phyloP scores from a whole-genome alignment of 2,888 invertebrate species.

The Sesamia inferens region DNA sequence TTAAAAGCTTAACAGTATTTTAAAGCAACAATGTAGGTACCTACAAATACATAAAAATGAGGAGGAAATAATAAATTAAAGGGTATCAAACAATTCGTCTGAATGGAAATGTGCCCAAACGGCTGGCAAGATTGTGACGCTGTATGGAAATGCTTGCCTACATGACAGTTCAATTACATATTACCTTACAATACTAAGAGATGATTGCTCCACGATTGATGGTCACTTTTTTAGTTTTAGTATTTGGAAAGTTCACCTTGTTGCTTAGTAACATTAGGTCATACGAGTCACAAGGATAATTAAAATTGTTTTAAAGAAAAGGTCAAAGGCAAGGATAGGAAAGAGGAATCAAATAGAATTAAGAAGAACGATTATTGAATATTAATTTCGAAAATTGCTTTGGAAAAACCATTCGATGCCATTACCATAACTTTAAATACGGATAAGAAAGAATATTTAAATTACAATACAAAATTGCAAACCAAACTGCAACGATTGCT shows the following conservation, averaged over 20 bases:
- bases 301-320: neutral
- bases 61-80: too few relatives aligned
- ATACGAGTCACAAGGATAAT: neutral
- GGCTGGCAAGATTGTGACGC: too few relatives aligned
- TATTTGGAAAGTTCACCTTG: neutral
- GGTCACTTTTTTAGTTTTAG: neutral
- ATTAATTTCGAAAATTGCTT: slow-evolving; percentile 14
- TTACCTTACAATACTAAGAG: neutral
- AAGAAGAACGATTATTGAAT: slow-evolving; percentile 2
- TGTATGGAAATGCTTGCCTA: neutral
- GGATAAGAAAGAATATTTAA: slow-evolving; percentile 44
- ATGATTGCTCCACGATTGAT: neutral
- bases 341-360: neutral
- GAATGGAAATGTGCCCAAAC: too few relatives aligned
- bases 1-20: too few relatives aligned
- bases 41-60: too few relatives aligned
- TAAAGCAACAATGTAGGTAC: too few relatives aligned
- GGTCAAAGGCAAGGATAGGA: neutral
- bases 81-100: too few relatives aligned
- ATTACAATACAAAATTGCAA: slow-evolving; percentile 32
- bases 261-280: neutral
- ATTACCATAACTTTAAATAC: slow-evolving; percentile 49
- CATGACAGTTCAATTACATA: neutral
- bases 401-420: slow-evolving; percentile 15
- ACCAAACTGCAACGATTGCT: slow-evolving; percentile 23